Base-by-base conservation (phyloP, 2,113 vertebrate genomes). In the Mus musculus region DNA sequence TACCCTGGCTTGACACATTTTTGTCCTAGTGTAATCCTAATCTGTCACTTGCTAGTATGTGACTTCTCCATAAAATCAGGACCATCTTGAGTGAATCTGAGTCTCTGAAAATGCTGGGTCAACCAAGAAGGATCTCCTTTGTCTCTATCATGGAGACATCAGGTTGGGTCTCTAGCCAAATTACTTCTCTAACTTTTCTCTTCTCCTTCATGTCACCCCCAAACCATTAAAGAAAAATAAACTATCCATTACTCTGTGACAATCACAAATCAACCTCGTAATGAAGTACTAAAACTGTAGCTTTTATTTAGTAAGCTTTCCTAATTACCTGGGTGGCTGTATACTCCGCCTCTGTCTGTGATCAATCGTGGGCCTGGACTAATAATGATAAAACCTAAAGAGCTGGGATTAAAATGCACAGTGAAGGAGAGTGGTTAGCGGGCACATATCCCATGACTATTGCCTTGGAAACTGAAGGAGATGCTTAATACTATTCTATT, bases 291-390 rank as follows among this genome's bases (percentile, higher is more conserved):
- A 39, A 76, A 87, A 72, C 17, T 39, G 24, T 69, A 24, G 5
- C 36, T 92, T 90, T 90, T 94, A 96, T 69, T 97, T 96, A 52
- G 22, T 42, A 75, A 92, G 72, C n/a, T 93, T 89, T 65, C 39
- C 75, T 91, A 85, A 96, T 93, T 88, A 93, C 42, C 59, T 46
- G 24, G n/a, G 52, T 94, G 80, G 42, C 4, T 76, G 59, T 49
- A 67, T 86, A 91, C 24, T 63, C 81, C 30, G 16, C 86, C 67
- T 36, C 20, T 61, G 77, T 61, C 84, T 30, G 11, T 4, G 46
- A 95, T 67, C 86, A 91, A 19, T 84, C 33, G 9, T n/a, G 20
- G n/a, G n/a, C 9, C 42, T 14, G 2, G 1, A 9, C 7, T 87
- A 77, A 73, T 59, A 39, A 52, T 54, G 88, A 65, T 89, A 87